Conservation (phyloP, 2,888 invertebrate species). For the Drosophila suboccidentalis region DNA sequence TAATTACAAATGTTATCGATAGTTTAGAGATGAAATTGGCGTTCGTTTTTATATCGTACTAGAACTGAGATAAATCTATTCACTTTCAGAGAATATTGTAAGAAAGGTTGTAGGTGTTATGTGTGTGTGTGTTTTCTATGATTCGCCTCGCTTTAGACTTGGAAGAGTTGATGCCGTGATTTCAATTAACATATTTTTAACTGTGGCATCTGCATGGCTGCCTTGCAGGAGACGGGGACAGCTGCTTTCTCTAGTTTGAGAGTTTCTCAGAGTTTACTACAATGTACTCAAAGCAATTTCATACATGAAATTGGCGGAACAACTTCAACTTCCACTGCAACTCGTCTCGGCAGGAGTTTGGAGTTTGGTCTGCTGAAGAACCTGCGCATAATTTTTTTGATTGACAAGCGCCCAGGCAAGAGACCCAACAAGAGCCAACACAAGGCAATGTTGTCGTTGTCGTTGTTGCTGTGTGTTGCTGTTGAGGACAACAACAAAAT, state of each 20-base stretch:
- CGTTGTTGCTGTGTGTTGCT: slow-evolving; percentile 12
- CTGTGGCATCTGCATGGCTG: slow-evolving; percentile 15
- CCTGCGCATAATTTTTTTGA: slow-evolving; percentile 64
- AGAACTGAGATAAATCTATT: neutral
- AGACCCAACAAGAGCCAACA: slow-evolving; percentile 11
- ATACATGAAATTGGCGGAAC: slow-evolving; percentile 46
- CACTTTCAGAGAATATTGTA: neutral
- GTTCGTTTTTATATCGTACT: neutral
- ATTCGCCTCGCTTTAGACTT: neutral
- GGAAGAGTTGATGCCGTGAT: slow-evolving; percentile 1
- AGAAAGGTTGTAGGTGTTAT: neutral
- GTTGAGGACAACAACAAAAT: slow-evolving; percentile 45
- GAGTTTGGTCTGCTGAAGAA: slow-evolving; percentile 43
- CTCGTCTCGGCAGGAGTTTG: slow-evolving; percentile 43
- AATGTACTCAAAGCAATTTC: slow-evolving; percentile 45
- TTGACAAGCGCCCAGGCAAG: slow-evolving; percentile 59
- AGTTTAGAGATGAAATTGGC: neutral
- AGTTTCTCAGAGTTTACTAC: slow-evolving; percentile 24
- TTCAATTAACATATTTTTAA: slow-evolving; percentile 50
- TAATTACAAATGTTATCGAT: neutral
- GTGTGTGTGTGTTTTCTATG: neutral
- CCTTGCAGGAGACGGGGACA: slow-evolving; percentile 9
- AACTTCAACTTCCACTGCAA: slow-evolving; percentile 32
- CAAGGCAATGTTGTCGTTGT: slow-evolving; percentile 11
- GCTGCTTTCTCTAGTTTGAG: slow-evolving; percentile 14